phyloP scores from a whole-genome alignment of 2,797 vertebrate species.

The Cercopithecus mitis region DNA sequence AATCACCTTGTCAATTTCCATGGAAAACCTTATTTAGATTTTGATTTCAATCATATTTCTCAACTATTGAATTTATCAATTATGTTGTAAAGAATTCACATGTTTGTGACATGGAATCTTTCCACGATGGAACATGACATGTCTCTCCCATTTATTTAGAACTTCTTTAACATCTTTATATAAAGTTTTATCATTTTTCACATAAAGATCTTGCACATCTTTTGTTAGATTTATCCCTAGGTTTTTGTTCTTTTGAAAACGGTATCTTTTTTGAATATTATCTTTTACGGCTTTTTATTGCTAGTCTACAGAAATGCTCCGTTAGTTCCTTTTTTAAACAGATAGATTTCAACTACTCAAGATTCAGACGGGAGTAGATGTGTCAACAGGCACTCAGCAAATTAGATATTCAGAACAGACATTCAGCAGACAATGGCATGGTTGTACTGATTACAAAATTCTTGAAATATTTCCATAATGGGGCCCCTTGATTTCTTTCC shows the following conservation, averaged over 20 bases:
- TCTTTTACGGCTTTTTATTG: neutral
- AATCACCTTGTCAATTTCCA: neutral
- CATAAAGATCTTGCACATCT: neutral
- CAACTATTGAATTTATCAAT: neutral
- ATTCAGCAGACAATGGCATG: neutral
- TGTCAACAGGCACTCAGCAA: neutral
- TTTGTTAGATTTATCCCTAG: neutral
- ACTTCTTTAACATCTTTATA: neutral
- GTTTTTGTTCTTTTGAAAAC: neutral
- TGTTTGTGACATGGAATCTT: neutral
- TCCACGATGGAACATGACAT: neutral
- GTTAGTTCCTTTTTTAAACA: neutral
- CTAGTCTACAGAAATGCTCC: neutral
- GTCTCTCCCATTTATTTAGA: neutral
- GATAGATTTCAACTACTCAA: neutral
- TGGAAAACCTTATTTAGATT: neutral
- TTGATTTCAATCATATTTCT: neutral
- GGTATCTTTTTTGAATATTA: neutral
- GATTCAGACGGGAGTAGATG: neutral
- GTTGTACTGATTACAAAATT: neutral
- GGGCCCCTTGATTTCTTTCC: neutral
- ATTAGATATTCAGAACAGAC: neutral
- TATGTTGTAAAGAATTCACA: neutral
- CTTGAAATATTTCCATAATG: neutral
- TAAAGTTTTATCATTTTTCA: neutral